Percentiles rank a stretch among this genome's conserved stretches.
These are phyloP conservation scores for Drosophila pseudotakahashii DNA, from an alignment of 2,888 invertebrate species.

Conservation along the genomic window DNA sequence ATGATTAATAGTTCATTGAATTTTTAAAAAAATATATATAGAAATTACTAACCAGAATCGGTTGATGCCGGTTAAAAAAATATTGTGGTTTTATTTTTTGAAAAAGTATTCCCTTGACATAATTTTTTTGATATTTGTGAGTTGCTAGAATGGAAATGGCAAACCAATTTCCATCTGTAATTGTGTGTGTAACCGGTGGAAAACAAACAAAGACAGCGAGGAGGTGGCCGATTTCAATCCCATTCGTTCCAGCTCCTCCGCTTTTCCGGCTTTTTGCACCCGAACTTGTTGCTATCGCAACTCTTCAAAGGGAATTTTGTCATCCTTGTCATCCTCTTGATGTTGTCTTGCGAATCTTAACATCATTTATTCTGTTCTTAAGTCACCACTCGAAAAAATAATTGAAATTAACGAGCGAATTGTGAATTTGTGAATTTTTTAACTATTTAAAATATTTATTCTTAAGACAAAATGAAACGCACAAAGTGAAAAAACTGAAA, in stretches of 20 bases:
- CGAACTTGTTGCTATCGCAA: conserved; percentile 42
- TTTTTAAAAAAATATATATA: not conserved
- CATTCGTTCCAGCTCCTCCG: conserved; percentile 30
- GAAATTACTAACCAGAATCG: not conserved
- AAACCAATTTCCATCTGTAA: conserved; percentile 59
- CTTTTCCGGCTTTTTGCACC: conserved; percentile 12
- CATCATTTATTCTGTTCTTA: too few relatives aligned
- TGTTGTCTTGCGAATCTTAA: not conserved
- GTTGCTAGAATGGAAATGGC: conserved; percentile 21
- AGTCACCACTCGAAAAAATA: not conserved
- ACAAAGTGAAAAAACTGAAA: conserved; percentile 17
- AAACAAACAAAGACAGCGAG: conserved; percentile 16
- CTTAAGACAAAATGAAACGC: conserved; percentile 15
- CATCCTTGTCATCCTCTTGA: conserved; percentile 10
- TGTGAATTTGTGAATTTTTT: not conserved
- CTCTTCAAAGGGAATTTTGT: conserved; percentile 20
- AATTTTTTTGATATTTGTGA: not conserved
- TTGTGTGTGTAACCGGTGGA: conserved; percentile 13
- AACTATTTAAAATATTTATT: not conserved
- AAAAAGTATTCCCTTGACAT: not conserved
- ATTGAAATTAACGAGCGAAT: not conserved
- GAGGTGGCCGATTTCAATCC: conserved; percentile 29
- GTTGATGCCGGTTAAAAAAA: not conserved
- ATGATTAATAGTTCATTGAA: not conserved
- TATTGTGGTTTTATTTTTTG: not conserved